A percentile compares a stretch with the other conserved stretches of the same genome.
phyloP scores from a whole-genome alignment of 2,113 vertebrate genomes.

The Cyprinus carpio region DNA sequence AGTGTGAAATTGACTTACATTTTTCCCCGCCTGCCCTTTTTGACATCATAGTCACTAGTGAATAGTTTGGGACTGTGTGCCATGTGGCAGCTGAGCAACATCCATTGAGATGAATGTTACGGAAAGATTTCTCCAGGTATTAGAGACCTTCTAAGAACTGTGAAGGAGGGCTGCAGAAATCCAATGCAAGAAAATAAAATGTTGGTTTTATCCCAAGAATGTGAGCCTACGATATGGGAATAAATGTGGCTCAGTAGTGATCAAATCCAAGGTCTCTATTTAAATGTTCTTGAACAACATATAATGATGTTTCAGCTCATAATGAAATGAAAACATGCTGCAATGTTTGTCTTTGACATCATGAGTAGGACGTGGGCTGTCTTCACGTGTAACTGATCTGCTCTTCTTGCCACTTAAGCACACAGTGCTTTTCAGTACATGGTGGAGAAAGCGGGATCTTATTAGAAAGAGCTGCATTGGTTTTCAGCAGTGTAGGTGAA shows the following conservation, averaged over 20 bases:
- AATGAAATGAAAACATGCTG: conserved; percentile 49
- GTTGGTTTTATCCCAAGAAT: conserved; percentile 9
- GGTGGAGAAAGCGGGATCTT: conserved; percentile 47
- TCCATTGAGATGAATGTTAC: not conserved
- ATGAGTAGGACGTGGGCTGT: conserved; percentile 54
- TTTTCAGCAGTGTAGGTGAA: conserved; percentile 51
- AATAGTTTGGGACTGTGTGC: not conserved
- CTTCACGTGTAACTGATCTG: conserved; percentile 61
- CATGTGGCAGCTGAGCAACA: conserved; percentile 10
- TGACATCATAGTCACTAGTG: not conserved
- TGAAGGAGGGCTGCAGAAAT: conserved; percentile 12
- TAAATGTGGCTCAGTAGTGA: conserved; percentile 11
- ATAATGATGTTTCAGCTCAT: conserved; percentile 15
- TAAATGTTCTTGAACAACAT: conserved; percentile 27
- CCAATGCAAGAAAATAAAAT: not conserved
- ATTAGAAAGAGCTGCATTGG: conserved; percentile 60
- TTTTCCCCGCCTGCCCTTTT: not conserved
- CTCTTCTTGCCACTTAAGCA: conserved; percentile 31
- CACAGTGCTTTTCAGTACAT: conserved; percentile 56
- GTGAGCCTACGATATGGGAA: not conserved
- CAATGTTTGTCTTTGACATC: conserved; percentile 40
- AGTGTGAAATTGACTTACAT: not conserved
- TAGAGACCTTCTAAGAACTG: conserved; percentile 21
- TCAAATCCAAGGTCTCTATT: conserved; percentile 10
- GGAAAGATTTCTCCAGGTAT: not conserved